Conservation (phyloP, 1,140 invertebrate species). For the Drosophila ogumai region DNA sequence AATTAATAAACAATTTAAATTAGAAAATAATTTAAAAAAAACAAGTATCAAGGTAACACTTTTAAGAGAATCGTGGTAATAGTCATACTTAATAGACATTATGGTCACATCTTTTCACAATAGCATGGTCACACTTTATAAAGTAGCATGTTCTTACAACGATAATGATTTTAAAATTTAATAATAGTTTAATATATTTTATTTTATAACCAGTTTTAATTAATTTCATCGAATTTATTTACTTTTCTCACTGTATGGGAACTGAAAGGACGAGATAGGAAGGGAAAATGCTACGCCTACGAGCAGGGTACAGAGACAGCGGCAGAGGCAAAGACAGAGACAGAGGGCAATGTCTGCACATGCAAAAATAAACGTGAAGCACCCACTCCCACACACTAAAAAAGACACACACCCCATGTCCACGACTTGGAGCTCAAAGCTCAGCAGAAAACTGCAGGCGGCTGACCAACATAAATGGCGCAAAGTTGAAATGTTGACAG, state of each 20-base stretch:
- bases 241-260: conserved; percentile 3
- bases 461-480: conserved; percentile 82
- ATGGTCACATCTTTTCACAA: background rate
- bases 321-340: conserved; percentile 34
- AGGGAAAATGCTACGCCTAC: conserved; percentile 68
- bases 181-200: background rate
- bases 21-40: too few relatives aligned
- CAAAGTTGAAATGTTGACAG: conserved; percentile 83
- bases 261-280: conserved; percentile 15
- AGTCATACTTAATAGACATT: background rate
- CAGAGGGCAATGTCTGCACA: conserved; percentile 67
- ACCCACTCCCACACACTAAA: conserved; percentile 43
- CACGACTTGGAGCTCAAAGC: conserved; percentile 45
- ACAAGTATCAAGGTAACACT: too few relatives aligned
- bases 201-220: background rate
- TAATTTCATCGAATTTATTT: background rate
- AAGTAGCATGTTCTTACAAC: background rate
- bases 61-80: too few relatives aligned
- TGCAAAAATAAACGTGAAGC: conserved; percentile 71
- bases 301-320: conserved; percentile 36
- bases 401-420: conserved; percentile 42
- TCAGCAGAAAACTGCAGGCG: conserved; percentile 58
- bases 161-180: background rate
- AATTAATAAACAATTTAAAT: too few relatives aligned
- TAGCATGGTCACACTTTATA: background rate